Evolutionary conservation across 1,140 invertebrate genomes (phyloP).

Genomic region (Sinella curviseta): DNA sequence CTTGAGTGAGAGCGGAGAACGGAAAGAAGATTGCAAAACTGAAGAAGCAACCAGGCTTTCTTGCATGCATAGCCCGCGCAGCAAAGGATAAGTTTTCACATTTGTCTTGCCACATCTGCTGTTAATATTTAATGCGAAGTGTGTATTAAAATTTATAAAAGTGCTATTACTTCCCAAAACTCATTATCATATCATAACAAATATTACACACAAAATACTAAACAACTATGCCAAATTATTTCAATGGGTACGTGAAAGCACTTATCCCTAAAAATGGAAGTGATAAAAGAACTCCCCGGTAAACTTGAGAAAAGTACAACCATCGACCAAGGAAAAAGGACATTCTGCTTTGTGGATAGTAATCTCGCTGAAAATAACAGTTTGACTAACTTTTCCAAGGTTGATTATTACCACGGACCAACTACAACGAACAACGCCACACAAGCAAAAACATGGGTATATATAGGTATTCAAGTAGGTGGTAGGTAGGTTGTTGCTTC

Average conservation of each 20-base stretch:
- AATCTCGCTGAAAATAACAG: too few relatives aligned
- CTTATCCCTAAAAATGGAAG: too few relatives aligned
- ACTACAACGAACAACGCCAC: too few relatives aligned
- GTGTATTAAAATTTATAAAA: slow-evolving; percentile 1
- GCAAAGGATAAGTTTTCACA: slow-evolving; percentile 3
- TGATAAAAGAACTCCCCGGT: neutral
- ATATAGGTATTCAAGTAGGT: too few relatives aligned
- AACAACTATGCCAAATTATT: neutral
- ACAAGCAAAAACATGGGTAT: too few relatives aligned
- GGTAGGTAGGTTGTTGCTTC: too few relatives aligned
- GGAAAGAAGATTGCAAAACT: neutral
- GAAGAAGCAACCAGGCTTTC: neutral
- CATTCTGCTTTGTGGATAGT: too few relatives aligned
- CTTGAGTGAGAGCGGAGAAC: too few relatives aligned
- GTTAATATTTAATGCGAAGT: neutral
- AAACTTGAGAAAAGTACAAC: neutral
- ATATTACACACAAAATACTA: neutral
- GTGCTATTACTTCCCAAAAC: neutral
- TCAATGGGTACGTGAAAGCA: neutral
- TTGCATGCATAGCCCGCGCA: neutral
- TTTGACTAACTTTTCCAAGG: too few relatives aligned
- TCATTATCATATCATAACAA: slow-evolving; percentile 4
- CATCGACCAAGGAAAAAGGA: neutral
- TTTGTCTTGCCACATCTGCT: slow-evolving; percentile 7
- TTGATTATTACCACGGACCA: too few relatives aligned